Evolutionary conservation across 2,113 vertebrate species (phyloP).

Genomic region (Recurvirostra avosetta): DNA sequence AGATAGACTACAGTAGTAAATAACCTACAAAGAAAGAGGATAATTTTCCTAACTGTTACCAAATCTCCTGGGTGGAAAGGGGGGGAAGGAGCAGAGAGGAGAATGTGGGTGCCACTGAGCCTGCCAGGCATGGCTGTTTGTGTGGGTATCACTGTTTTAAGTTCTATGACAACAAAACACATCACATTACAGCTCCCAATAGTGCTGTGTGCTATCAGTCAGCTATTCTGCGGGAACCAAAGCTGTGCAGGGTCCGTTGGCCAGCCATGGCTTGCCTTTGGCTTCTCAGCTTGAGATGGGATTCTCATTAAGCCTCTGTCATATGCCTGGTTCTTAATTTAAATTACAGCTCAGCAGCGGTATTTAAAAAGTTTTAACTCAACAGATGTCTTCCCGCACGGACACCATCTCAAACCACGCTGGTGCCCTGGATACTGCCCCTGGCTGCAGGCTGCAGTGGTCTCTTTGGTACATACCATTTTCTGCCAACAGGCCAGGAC

Average conservation of each 20-base stretch:
- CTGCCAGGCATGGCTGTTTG: background rate
- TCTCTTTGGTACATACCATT: background rate
- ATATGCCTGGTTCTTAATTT: background rate
- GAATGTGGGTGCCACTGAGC: background rate
- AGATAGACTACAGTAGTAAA: background rate
- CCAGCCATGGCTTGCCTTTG: background rate
- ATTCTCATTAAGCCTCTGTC: constrained; percentile 8
- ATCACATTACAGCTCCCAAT: background rate
- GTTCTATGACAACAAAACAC: background rate
- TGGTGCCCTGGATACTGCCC: background rate
- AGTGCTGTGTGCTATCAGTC: background rate
- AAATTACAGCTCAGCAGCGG: background rate
- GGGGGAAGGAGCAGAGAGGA: background rate
- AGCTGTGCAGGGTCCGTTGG: background rate
- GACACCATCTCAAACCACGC: background rate
- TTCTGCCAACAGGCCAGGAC: background rate
- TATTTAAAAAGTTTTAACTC: constrained; percentile 32
- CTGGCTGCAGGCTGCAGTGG: background rate
- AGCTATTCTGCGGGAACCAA: background rate
- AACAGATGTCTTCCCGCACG: background rate
- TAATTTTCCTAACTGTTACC: background rate
- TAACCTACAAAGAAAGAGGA: background rate
- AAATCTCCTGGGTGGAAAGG: background rate
- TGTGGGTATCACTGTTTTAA: background rate
- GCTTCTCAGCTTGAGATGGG: constrained; percentile 1